Base-by-base conservation (phyloP, 2,888 invertebrate genomes). In the Ophioninae sp. region DNA sequence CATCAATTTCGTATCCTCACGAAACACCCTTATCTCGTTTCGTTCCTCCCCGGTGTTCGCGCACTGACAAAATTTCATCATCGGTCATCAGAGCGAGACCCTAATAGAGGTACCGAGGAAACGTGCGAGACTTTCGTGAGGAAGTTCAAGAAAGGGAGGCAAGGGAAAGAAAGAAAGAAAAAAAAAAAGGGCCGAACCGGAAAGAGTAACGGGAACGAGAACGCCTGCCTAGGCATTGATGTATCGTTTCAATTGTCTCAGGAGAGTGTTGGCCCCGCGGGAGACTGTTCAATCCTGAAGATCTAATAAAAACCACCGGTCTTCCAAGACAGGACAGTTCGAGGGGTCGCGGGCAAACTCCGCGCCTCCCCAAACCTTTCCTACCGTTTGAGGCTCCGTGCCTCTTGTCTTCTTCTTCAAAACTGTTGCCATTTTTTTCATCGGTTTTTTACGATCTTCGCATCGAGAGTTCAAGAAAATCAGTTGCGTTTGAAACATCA, bases 181-280 rank as follows among this genome's bases (percentile, higher is more conserved):
- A 13, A 7, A 44, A 77, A 23, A 22, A 56, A 58, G 51, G 22
- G 72, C 39, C 7, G 67, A 17, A 23, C 59, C 1, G 65, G 79
- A 75, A 65, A 61, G 72, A 73, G 63, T 73, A 81, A 73, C 64
- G 64, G 63, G 51, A 56, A 63, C 68, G 20, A 65, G 78, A 68
- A 63, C n/a, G 58, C 41, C 73, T 73, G 68, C 51, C 78, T 41
- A 78, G 44, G 84, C 85, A 87, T 87, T 87, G 87, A 88, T 87
- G 81, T 87, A 88, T 87, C 88, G 87, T 88, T 88, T 88, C 87
- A 88, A 88, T 88, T 86, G 87, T 88, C 87, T 84, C 85, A 81
- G 81, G 77, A 86, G 85, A 87, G 78, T 78, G 81, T 74, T 56
- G 61, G 81, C 65, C 83, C 81, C 74, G 22, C 69, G 81, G 78